phyloP scores from a whole-genome alignment of 1,140 invertebrate genomes.

The Meloidogyne chitwoodi region DNA sequence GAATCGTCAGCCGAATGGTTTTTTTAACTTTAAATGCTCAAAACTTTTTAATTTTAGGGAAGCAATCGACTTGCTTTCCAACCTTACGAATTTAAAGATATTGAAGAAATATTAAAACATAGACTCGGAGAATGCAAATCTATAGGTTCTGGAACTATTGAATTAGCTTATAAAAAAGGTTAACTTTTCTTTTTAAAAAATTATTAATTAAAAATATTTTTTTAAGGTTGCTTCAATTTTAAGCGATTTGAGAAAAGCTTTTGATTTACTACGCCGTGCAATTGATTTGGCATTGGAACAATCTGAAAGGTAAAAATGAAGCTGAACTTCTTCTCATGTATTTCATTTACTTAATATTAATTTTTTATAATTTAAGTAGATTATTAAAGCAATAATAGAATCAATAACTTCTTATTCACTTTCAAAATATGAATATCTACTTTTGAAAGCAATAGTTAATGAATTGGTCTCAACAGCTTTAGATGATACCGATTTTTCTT shows the following conservation, averaged over 20 bases:
- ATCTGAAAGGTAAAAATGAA: not conserved
- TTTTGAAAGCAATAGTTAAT: constrained; percentile 25
- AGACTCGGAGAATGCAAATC: constrained; percentile 65
- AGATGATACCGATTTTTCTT: constrained; percentile 8
- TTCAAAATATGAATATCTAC: constrained; percentile 17
- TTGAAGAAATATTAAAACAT: constrained; percentile 71
- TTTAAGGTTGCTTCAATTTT: constrained; percentile 81
- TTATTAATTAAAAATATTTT: not conserved
- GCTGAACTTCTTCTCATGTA: constrained; percentile 2
- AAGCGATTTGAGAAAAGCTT: constrained; percentile 86
- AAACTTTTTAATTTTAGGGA: constrained; percentile 68
- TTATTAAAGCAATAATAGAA: constrained; percentile 25
- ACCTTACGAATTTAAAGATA: constrained; percentile 82
- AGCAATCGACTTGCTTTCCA: constrained; percentile 87
- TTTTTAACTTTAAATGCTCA: too few species aligned
- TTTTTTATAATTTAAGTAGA: too few species aligned
- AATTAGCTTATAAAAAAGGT: constrained; percentile 40
- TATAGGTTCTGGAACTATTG: constrained; percentile 68
- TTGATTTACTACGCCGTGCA: constrained; percentile 85
- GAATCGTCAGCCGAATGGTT: constrained; percentile 69
- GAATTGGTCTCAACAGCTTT: constrained; percentile 19
- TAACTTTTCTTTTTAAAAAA: too few species aligned
- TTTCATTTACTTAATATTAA: too few species aligned
- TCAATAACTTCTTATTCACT: constrained; percentile 10
- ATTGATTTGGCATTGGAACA: constrained; percentile 68